phyloP scores from a whole-genome alignment of 2,888 invertebrate species.

The Clunio marinus region DNA sequence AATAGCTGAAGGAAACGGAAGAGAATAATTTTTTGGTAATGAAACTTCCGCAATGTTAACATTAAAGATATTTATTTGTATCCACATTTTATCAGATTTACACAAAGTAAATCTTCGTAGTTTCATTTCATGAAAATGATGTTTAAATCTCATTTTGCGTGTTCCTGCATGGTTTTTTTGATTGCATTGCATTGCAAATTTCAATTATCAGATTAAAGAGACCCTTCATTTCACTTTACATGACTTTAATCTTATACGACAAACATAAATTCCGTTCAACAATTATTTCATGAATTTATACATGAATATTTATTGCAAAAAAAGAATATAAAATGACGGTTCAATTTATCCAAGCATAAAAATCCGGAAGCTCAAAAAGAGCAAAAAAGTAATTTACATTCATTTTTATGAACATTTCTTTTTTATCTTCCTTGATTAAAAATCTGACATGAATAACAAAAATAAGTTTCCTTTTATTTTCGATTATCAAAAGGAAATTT shows the following conservation, averaged over 20 bases:
- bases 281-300: background rate
- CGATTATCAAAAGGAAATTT: too few species aligned
- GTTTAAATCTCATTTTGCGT: background rate
- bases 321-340: too few species aligned
- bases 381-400: background rate
- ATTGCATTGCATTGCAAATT: too few species aligned
- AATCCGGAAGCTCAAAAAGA: background rate
- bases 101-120: background rate
- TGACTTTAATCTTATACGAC: too few species aligned
- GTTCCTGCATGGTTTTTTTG: too few species aligned
- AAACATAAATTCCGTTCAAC: too few species aligned
- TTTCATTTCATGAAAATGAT: background rate
- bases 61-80: background rate
- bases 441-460: slow-evolving; percentile 24
- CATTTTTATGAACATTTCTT: slow-evolving; percentile 21
- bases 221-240: too few species aligned
- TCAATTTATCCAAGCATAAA: too few species aligned
- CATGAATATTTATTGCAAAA: background rate
- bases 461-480: background rate
- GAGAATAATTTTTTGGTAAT: background rate
- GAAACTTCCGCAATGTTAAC: background rate
- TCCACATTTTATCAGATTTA: too few species aligned
- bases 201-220: too few species aligned
- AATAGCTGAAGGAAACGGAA: background rate
- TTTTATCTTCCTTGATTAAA: slow-evolving; percentile 10